Evolutionary conservation across 1,140 invertebrate genomes (phyloP).

Genomic region (Ctenoplectra terminalis): DNA sequence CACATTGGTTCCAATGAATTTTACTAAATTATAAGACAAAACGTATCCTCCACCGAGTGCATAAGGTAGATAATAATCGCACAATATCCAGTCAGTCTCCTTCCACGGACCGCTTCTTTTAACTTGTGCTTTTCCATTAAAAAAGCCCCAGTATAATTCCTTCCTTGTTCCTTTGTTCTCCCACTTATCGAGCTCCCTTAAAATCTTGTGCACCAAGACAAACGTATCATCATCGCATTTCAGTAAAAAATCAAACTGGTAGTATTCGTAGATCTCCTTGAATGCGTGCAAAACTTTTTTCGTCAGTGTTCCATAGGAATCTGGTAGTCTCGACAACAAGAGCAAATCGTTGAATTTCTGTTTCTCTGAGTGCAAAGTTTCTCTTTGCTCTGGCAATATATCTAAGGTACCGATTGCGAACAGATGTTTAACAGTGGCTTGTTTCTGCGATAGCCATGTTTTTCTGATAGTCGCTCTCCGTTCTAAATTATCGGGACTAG

Average conservation of each 20-base stretch:
- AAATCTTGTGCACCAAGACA: slow-evolving; percentile 86
- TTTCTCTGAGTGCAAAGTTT: slow-evolving; percentile 86
- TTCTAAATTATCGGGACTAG: slow-evolving; percentile 84
- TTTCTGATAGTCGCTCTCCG: slow-evolving; percentile 87
- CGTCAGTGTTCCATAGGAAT: slow-evolving; percentile 89
- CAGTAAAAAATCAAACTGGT: slow-evolving; percentile 89
- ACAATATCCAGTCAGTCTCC: slow-evolving; percentile 94
- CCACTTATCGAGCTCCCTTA: slow-evolving; percentile 84
- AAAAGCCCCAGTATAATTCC: slow-evolving; percentile 95
- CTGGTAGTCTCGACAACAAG: slow-evolving; percentile 85
- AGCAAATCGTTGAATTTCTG: slow-evolving; percentile 87
- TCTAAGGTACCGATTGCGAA: slow-evolving; percentile 89
- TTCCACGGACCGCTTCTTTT: slow-evolving; percentile 93
- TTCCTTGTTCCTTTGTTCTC: slow-evolving; percentile 68
- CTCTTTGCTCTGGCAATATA: slow-evolving; percentile 79
- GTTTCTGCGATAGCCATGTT: slow-evolving; percentile 87
- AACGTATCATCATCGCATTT: slow-evolving; percentile 95
- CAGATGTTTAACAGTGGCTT: slow-evolving; percentile 84
- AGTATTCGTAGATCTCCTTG: slow-evolving; percentile 78
- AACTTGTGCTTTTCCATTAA: slow-evolving; percentile 92
- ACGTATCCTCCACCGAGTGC: slow-evolving; percentile 98
- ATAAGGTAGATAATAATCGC: slow-evolving; percentile 97
- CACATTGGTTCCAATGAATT: slow-evolving; percentile 90
- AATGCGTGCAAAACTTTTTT: slow-evolving; percentile 88
- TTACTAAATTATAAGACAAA: slow-evolving; percentile 91